phyloP scores from a whole-genome alignment of 2,888 invertebrate species.

The Drosophila borealis region DNA sequence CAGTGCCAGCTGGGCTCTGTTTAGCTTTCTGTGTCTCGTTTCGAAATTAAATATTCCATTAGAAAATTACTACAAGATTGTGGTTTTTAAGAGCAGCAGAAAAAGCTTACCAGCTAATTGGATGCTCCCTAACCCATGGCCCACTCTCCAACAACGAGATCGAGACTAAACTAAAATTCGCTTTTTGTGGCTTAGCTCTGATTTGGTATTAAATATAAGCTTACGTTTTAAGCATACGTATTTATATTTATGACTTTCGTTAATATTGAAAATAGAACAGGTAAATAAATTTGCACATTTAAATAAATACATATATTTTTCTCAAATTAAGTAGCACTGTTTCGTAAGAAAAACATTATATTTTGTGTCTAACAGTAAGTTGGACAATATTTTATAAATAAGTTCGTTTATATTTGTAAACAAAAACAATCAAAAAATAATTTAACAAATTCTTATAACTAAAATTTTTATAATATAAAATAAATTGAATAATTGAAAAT shows the following conservation, averaged over 20 bases:
- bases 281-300: no score
- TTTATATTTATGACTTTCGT: no score
- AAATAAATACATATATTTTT: no score
- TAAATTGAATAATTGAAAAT: no score
- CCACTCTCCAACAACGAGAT: conserved; percentile 12
- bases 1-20: conserved; percentile 35
- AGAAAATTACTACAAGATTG: conserved; percentile 83
- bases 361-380: no score
- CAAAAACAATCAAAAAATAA: no score
- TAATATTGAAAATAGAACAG: neutral
- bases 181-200: conserved; percentile 41
- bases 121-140: conserved; percentile 41
- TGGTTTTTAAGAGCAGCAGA: conserved; percentile 62
- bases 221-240: neutral
- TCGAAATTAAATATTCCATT: conserved; percentile 83
- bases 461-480: no score
- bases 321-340: no score
- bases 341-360: no score
- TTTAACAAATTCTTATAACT: neutral
- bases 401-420: no score
- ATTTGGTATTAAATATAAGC: neutral
- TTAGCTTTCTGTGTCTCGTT: conserved; percentile 65
- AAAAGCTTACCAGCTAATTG: conserved; percentile 56
- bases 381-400: no score
- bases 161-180: conserved; percentile 53